These are phyloP conservation scores for Lepilemur ruficaudatus DNA, from an alignment of 2,797 vertebrate genomes.

Conservation along the genomic window DNA sequence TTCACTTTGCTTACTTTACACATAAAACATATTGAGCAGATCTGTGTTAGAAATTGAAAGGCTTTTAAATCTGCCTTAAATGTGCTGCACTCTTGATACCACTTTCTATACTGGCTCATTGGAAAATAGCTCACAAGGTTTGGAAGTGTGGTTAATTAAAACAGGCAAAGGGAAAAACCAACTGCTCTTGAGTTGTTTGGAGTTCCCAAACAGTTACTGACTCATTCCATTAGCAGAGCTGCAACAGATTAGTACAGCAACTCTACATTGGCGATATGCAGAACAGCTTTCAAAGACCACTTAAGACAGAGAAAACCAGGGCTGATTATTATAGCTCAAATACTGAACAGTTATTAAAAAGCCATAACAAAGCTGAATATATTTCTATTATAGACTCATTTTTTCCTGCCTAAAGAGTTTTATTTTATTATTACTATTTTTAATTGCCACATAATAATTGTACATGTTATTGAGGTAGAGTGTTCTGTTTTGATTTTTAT, in stretches of 20 bases:
- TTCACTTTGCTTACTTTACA: neutral
- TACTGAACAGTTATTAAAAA: neutral
- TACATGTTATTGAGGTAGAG: neutral
- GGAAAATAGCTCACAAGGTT: neutral
- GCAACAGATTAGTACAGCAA: neutral
- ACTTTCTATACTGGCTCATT: neutral
- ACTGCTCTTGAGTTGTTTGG: neutral
- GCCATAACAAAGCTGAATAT: neutral
- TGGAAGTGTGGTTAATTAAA: slow-evolving; percentile 41
- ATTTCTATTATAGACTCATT: neutral
- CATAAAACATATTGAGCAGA: neutral
- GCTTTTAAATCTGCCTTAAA: slow-evolving; percentile 19
- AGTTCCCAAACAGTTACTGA: neutral
- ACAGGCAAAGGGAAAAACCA: neutral
- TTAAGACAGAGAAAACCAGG: neutral
- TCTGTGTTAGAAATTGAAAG: slow-evolving; percentile 20
- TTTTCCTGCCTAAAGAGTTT: neutral
- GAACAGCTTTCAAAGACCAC: neutral
- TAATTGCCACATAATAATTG: neutral
- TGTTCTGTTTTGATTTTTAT: neutral
- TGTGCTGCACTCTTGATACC: neutral
- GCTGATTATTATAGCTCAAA: neutral
- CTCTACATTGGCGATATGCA: neutral
- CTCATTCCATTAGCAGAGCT: neutral
- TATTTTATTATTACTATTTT: neutral